Conservation (phyloP, 2,113 vertebrate genomes). For the Chionodraco myersi region DNA sequence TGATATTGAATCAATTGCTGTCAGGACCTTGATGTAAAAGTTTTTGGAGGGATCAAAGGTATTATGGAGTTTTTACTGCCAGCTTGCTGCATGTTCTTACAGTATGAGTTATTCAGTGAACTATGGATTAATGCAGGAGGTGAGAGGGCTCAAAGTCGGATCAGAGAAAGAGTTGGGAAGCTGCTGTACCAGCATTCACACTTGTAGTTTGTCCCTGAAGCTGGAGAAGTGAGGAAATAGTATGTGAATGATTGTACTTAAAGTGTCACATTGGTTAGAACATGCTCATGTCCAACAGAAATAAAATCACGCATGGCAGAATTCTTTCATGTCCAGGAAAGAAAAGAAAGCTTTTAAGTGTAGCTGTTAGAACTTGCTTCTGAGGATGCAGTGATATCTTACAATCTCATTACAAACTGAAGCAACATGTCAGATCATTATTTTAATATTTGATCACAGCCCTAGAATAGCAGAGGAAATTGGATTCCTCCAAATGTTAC, state of each 20-base stretch:
- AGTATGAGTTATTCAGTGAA: constrained; percentile 69
- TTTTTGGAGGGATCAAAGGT: constrained; percentile 55
- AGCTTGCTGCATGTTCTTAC: constrained; percentile 33
- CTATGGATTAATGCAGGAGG: constrained; percentile 48
- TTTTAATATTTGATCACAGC: not conserved
- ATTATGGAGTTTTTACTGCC: constrained; percentile 21
- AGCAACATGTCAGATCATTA: not conserved
- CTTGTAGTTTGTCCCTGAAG: constrained; percentile 10
- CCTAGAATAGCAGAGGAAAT: not conserved
- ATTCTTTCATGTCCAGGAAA: not conserved
- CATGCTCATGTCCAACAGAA: not conserved
- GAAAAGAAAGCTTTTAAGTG: not conserved
- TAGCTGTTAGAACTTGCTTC: not conserved
- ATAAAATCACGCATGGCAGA: not conserved
- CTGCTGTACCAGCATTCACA: constrained; percentile 5
- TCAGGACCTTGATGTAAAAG: constrained; percentile 54
- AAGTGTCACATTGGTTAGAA: constrained; percentile 1
- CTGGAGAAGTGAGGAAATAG: not conserved
- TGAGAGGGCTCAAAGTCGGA: constrained; percentile 19
- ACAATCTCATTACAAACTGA: not conserved
- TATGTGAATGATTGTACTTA: not conserved
- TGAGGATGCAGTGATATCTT: not conserved
- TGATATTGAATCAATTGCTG: constrained; percentile 43
- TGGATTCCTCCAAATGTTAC: not conserved
- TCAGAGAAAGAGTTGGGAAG: constrained; percentile 20